These are phyloP conservation scores for Atopsyche davidsoni DNA, from an alignment of 1,140 invertebrate genomes.

Conservation along the genomic window DNA sequence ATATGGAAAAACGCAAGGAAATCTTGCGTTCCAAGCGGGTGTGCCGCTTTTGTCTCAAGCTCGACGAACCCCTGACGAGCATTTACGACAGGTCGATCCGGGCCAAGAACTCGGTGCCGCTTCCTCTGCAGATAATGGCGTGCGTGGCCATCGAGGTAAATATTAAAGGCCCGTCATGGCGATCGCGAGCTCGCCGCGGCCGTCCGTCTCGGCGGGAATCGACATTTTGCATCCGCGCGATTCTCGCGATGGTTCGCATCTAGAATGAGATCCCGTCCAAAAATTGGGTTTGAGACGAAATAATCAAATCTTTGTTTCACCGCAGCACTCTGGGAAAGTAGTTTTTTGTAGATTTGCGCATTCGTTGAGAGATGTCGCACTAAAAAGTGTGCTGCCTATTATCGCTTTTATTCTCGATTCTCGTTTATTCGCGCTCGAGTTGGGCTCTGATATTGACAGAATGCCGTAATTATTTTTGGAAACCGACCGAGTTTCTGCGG, in stretches of 20 bases:
- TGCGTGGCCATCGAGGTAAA: constrained; percentile 68
- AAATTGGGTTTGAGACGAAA: constrained; percentile 21
- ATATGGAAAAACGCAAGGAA: constrained; percentile 57
- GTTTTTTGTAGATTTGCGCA: constrained; percentile 11
- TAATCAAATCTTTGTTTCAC: constrained; percentile 16
- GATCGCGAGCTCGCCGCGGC: no score
- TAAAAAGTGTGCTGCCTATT: no score
- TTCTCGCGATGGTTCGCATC: constrained; percentile 20
- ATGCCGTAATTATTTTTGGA: no score
- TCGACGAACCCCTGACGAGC: constrained; percentile 53
- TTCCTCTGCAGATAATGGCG: constrained; percentile 67
- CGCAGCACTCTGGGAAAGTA: not conserved
- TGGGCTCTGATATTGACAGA: no score
- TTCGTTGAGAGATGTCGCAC: constrained; percentile 20
- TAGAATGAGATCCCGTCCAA: constrained; percentile 6
- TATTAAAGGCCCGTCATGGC: not conserved
- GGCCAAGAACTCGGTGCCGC: constrained; percentile 52
- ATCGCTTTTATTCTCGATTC: no score
- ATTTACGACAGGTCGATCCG: constrained; percentile 55
- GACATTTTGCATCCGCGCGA: no score
- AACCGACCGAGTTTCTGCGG: no score
- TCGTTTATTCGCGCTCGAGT: no score
- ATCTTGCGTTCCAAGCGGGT: constrained; percentile 54
- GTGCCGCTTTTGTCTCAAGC: constrained; percentile 65
- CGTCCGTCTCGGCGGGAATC: no score